phyloP scores from a whole-genome alignment of 1,140 invertebrate species.

The Drosophila tristis region DNA sequence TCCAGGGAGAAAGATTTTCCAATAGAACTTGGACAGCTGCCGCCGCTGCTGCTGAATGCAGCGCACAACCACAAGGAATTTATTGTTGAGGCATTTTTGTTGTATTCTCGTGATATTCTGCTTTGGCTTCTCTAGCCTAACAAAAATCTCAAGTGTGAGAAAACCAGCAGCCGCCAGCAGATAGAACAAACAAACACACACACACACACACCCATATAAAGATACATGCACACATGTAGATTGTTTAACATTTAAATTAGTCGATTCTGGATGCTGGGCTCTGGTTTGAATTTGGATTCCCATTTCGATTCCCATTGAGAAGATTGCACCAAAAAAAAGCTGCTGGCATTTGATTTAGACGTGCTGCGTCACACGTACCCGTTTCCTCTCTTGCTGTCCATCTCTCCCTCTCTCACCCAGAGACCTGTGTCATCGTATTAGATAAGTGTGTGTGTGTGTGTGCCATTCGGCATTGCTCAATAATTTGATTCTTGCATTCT shows the following conservation, averaged over 20 bases:
- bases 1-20: conserved; percentile 6
- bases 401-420: too few species aligned
- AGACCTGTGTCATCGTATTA: neutral
- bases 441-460: conserved; percentile 4
- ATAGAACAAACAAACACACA: conserved; percentile 20
- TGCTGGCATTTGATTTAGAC: conserved; percentile 58
- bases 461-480: conserved; percentile 69
- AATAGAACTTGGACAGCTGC: conserved; percentile 5
- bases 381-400: too few species aligned
- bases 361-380: conserved; percentile 33
- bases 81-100: conserved; percentile 74
- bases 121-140: conserved; percentile 25
- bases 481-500: conserved; percentile 46
- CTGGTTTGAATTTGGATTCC: conserved; percentile 54
- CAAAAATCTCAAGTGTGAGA: conserved; percentile 63
- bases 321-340: conserved; percentile 2
- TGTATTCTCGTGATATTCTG: conserved; percentile 34
- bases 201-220: conserved; percentile 5
- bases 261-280: conserved; percentile 36
- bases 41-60: conserved; percentile 17
- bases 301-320: conserved; percentile 23
- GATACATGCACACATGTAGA: conserved; percentile 4
- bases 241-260: conserved; percentile 75
- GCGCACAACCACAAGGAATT: conserved; percentile 70
- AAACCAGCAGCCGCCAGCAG: conserved; percentile 29